phyloP scores from a whole-genome alignment of 2,888 invertebrate genomes.

The Chirona hameri region DNA sequence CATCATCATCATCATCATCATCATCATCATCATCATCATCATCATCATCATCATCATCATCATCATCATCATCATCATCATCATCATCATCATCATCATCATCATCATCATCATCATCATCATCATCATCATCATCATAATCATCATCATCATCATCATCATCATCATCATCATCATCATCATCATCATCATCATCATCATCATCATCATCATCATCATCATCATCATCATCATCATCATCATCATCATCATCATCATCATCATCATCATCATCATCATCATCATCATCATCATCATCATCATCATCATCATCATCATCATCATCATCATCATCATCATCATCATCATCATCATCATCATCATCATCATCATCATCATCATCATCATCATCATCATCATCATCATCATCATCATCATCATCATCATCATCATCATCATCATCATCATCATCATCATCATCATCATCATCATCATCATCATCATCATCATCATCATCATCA shows the following conservation, averaged over 20 bases:
- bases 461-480: too few species aligned
- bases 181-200: conserved; percentile 22
- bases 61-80: conserved; percentile 22
- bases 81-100: conserved; percentile 7
- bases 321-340: conserved; percentile 6
- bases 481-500: too few species aligned
- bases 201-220: conserved; percentile 22
- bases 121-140: too few species aligned
- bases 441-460: too few species aligned
- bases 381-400: too few species aligned
- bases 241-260: conserved; percentile 22
- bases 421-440: too few species aligned
- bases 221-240: conserved; percentile 22
- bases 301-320: neutral
- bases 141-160: too few species aligned
- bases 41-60: neutral
- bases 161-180: conserved; percentile 22
- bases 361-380: conserved; percentile 22
- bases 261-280: conserved; percentile 22
- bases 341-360: conserved; percentile 22
- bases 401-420: too few species aligned
- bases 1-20: conserved; percentile 22
- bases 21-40: conserved; percentile 11
- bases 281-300: conserved; percentile 4
- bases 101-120: too few species aligned